Evolutionary conservation across 2,113 vertebrate genomes (phyloP).

Genomic region (Paratilapia polleni): DNA sequence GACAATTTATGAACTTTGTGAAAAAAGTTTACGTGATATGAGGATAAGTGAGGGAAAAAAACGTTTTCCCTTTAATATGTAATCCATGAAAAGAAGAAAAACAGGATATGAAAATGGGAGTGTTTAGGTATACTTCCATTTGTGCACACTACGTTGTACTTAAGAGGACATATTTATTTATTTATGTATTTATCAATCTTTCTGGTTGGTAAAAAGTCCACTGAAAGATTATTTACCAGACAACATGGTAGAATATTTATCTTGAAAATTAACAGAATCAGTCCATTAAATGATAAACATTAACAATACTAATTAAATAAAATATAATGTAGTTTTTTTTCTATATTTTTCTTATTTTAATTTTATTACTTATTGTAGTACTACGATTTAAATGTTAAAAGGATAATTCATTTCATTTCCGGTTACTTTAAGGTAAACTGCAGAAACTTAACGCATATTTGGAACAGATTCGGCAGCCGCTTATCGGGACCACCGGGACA

Average conservation of each 20-base stretch:
- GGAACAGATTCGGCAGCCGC: background rate
- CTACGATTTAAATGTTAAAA: rapidly evolving
- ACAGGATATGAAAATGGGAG: background rate
- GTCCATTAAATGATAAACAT: background rate
- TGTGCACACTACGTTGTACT: background rate
- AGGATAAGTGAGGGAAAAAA: background rate
- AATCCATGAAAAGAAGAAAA: background rate
- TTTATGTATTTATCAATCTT: background rate
- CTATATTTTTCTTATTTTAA: background rate
- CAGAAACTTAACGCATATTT: background rate
- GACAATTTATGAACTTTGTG: background rate
- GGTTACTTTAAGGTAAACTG: background rate
- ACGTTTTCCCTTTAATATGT: background rate
- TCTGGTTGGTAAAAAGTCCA: background rate
- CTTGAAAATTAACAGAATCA: background rate
- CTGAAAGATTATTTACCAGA: too few relatives aligned
- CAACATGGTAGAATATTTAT: too few relatives aligned
- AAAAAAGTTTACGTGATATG: background rate
- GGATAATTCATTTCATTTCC: background rate
- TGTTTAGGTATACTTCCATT: background rate
- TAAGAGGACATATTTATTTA: background rate
- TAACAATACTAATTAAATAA: background rate
- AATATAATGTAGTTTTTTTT: background rate
- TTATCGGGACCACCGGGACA: rapidly evolving
- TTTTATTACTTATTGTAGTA: background rate